Conservation (phyloP, 2,888 invertebrate species). For the Mellilla xanthometata region DNA sequence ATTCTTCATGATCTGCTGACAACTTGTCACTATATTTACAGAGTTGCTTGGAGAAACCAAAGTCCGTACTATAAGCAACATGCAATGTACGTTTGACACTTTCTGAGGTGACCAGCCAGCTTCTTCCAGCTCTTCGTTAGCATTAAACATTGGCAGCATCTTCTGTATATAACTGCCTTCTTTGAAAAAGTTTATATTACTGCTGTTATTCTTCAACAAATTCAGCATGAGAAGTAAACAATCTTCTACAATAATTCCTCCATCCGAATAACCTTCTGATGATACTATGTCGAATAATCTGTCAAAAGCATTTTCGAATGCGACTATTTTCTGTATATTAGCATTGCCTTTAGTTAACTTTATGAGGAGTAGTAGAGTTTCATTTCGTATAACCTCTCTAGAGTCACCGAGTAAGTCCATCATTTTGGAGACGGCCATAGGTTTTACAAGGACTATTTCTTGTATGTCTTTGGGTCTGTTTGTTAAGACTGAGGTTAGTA, state of each 20-base stretch:
- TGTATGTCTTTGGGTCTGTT: constrained; percentile 94
- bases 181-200: constrained; percentile 99
- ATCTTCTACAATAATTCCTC: constrained; percentile 99
- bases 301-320: constrained; percentile 99
- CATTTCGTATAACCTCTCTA: constrained; percentile 97
- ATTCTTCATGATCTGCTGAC: constrained; percentile 94
- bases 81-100: constrained; percentile 95
- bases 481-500: constrained; percentile 93
- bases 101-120: constrained; percentile 96
- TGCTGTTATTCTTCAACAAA: constrained; percentile 96
- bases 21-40: constrained; percentile 89
- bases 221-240: constrained; percentile 96
- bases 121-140: constrained; percentile 87
- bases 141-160: constrained; percentile 93
- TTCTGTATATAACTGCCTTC: constrained; percentile 98
- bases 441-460: constrained; percentile 93
- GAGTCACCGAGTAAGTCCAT: constrained; percentile 98
- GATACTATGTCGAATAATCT: constrained; percentile 95
- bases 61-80: constrained; percentile 94
- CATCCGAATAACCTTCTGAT: constrained; percentile 96
- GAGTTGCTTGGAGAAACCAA: constrained; percentile 97
- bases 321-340: constrained; percentile 99
- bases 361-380: constrained; percentile 94
- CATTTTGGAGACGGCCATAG: constrained; percentile 98
- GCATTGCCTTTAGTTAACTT: constrained; percentile 96